Base-by-base conservation (phyloP, 2,797 vertebrate species). In the Manis javanica region DNA sequence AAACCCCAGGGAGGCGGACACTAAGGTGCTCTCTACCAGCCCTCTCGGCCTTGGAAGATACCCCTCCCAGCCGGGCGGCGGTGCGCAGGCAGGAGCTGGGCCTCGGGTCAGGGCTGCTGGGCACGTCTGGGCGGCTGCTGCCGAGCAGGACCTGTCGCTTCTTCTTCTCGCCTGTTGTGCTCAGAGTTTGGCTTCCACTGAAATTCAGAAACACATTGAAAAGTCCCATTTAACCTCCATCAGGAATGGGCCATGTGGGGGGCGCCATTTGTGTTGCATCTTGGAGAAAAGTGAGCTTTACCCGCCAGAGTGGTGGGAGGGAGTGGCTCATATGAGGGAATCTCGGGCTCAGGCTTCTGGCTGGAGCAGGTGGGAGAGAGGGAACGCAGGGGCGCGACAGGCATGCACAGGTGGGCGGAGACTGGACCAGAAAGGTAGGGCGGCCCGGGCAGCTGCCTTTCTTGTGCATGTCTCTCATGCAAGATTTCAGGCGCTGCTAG, bases 341-440 rank as follows among this genome's bases (percentile, higher is more conserved):
- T 1, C 51, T n/a, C 63, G 0, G 61, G 42, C 85, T 82, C 74
- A 64, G 7, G 87, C 18, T 94, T 85, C 53, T 0, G 19, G 81
- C 66, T 55, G 72, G 42, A 24, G 59, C 39, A 81, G 39, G 53
- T 69, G 37, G 61, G 39, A 75, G 84, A 34, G 26, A 59, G 49
- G 53, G 34, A 21, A 39, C 42, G 24, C 68, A 26, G 68, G 0
- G 0, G 18, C 19, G 42, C 29, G 29, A 74, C 7, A 7, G 24
- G 14, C 3, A n/a, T 2, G 15, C 18, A 1, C 0, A 29, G 42
- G 53, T 64, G 9, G n/a, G 8, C 1, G 12, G 51, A 42, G 23
- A 34, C 29, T 0, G 7, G 29, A 34, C 39, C 5, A 7, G 63
- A 16, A 77, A 61, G 68, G 42, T 6, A 12, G n/a, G 42, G 16